These are phyloP conservation scores for Genyomyrus donnyi DNA, from an alignment of 2,113 vertebrate species.

Conservation along the genomic window DNA sequence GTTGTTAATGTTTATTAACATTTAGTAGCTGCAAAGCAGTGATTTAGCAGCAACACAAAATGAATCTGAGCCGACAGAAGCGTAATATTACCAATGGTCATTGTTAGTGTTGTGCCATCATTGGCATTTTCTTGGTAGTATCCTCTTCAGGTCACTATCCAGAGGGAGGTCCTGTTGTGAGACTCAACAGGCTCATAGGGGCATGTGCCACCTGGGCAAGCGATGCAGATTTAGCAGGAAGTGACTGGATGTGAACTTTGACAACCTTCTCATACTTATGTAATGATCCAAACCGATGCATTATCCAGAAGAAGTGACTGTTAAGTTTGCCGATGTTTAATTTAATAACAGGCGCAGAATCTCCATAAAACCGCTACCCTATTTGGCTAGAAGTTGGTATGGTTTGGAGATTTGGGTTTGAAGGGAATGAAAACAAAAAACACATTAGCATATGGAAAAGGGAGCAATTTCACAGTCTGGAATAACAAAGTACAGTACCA, in stretches of 20 bases:
- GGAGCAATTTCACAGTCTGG: background rate
- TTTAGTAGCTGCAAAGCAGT: background rate
- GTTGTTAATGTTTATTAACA: background rate
- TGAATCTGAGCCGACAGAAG: background rate
- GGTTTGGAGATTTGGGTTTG: background rate
- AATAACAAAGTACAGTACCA: background rate
- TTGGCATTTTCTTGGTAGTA: background rate
- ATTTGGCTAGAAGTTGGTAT: background rate
- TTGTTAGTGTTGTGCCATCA: background rate
- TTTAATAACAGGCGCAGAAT: background rate
- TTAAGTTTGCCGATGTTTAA: background rate
- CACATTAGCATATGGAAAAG: background rate
- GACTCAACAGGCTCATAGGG: background rate
- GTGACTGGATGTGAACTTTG: background rate
- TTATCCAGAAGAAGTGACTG: background rate
- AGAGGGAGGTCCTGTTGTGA: background rate
- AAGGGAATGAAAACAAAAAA: background rate
- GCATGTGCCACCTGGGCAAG: background rate
- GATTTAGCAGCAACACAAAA: background rate
- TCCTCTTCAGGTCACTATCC: background rate
- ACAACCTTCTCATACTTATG: background rate
- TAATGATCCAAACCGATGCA: background rate
- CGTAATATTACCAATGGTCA: background rate
- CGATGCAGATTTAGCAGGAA: background rate
- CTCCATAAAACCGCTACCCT: background rate